Percentiles rank a stretch among this genome's conserved stretches.
phyloP scores from a whole-genome alignment of 2,797 vertebrate species.

The Mormyrus proboscirostris region DNA sequence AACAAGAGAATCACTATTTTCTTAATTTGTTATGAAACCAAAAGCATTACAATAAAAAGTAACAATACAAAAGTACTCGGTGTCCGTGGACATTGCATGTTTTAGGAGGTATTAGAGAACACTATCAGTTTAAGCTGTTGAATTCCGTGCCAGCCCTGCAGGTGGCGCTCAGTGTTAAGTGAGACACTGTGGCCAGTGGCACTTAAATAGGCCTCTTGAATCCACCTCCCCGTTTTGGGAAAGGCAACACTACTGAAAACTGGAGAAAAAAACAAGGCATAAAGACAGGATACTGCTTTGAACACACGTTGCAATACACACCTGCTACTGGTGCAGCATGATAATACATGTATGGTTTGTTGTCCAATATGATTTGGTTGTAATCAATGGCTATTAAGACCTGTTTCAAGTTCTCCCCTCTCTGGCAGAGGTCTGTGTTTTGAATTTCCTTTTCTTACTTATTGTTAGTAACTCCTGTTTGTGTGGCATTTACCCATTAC shows the following conservation, averaged over 20 bases:
- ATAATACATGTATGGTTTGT: background rate
- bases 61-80: background rate
- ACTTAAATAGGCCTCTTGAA: background rate
- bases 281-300: background rate
- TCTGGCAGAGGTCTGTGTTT: background rate
- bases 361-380: background rate
- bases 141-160: background rate
- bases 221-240: background rate
- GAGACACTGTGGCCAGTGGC: background rate
- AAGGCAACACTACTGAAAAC: background rate
- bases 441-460: background rate
- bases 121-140: background rate
- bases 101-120: background rate
- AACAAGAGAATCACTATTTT: background rate
- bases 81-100: background rate
- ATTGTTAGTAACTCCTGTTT: background rate
- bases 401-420: background rate
- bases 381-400: background rate
- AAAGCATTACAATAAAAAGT: background rate
- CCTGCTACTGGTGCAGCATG: background rate
- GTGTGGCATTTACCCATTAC: background rate
- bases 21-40: background rate
- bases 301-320: background rate
- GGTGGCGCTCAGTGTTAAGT: background rate
- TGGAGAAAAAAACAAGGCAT: background rate